phyloP scores from a whole-genome alignment of 2,113 vertebrate species.

The Nematolebias whitei region DNA sequence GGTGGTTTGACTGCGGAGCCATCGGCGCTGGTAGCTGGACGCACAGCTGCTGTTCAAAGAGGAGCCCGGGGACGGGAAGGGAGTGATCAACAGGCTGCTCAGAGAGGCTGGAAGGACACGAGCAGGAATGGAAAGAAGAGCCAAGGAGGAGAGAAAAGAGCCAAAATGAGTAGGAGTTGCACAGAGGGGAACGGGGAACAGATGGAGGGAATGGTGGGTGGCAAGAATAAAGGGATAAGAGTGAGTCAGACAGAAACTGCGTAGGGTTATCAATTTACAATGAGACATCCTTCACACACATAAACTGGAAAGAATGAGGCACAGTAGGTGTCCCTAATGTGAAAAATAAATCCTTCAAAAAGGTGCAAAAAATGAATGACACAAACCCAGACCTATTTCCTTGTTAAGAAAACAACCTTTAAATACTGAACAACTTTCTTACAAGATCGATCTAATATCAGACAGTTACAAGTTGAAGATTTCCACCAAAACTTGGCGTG shows the following conservation, averaged over 20 bases:
- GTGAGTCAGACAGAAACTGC: constrained; percentile 43
- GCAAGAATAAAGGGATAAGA: constrained; percentile 27
- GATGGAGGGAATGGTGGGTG: constrained; percentile 27
- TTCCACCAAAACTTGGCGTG: constrained; percentile 41
- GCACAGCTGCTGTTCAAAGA: constrained; percentile 96
- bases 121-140: neutral
- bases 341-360: neutral
- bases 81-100: constrained; percentile 95
- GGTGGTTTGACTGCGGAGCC: constrained; percentile 97
- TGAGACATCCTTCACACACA: constrained; percentile 11
- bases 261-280: constrained; percentile 35
- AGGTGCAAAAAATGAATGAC: constrained; percentile 1
- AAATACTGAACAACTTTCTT: constrained; percentile 26
- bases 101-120: constrained; percentile 85
- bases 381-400: neutral
- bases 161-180: neutral
- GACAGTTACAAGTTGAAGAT: constrained; percentile 56
- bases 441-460: constrained; percentile 12
- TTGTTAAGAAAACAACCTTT: neutral
- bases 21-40: constrained; percentile 96
- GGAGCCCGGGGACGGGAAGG: constrained; percentile 95
- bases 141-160: neutral
- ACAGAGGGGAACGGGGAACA: constrained; percentile 21
- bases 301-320: constrained; percentile 13
- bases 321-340: constrained; percentile 7